These are phyloP conservation scores for Silurus lanzhouensis DNA, from an alignment of 2,797 vertebrate species.

Conservation along the genomic window DNA sequence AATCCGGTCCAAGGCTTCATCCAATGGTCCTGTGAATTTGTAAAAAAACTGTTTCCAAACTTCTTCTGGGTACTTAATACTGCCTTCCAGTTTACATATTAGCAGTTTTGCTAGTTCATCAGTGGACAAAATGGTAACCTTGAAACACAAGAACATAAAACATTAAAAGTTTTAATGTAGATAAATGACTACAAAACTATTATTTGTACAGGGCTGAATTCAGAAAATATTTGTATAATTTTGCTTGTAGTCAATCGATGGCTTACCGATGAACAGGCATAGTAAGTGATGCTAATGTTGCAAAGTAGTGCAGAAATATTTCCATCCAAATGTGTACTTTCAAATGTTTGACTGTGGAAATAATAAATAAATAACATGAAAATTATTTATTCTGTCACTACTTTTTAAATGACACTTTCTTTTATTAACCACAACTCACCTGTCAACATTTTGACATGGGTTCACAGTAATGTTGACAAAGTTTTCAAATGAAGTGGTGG, in stretches of 20 bases:
- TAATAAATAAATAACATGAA: not conserved
- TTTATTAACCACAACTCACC: conserved; percentile 10
- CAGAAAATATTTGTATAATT: not conserved
- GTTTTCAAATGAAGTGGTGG: too few relatives aligned
- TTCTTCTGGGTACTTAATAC: conserved; percentile 21
- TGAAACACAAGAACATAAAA: not conserved
- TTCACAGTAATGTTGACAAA: not conserved
- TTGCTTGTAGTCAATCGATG: not conserved
- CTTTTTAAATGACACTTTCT: not conserved
- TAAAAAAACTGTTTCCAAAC: conserved; percentile 46
- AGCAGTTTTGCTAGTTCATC: conserved; percentile 44
- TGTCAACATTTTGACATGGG: conserved; percentile 13
- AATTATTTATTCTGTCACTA: not conserved
- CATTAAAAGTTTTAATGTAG: not conserved
- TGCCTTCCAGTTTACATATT: conserved; percentile 51
- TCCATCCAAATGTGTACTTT: not conserved
- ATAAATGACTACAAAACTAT: not conserved
- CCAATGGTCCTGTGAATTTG: conserved; percentile 44
- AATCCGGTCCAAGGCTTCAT: conserved; percentile 47
- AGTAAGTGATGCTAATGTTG: conserved; percentile 51
- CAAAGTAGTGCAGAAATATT: conserved; percentile 45
- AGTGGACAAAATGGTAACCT: conserved; percentile 30
- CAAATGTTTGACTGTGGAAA: not conserved
- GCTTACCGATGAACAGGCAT: conserved; percentile 58
- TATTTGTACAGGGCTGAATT: not conserved